phyloP scores from a whole-genome alignment of 2,888 invertebrate genomes.

The Halocaridina rubra region DNA sequence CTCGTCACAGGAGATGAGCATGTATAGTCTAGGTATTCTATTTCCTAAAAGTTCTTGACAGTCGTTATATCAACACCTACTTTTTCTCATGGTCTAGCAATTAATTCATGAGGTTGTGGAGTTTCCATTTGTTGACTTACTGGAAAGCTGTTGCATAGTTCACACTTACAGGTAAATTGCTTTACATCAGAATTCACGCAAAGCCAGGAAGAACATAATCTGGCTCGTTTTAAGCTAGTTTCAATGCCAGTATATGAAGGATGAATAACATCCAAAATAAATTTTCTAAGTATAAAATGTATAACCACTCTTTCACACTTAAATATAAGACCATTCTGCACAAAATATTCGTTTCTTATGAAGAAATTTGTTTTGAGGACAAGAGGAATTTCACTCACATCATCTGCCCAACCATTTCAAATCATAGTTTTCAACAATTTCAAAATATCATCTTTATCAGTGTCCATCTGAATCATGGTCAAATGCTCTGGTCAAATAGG shows the following conservation, averaged over 20 bases:
- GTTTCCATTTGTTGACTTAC: neutral
- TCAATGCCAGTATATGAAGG: neutral
- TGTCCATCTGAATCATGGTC: neutral
- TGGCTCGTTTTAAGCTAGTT: neutral
- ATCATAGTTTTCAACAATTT: neutral
- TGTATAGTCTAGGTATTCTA: neutral
- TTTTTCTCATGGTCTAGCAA: neutral
- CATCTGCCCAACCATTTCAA: neutral
- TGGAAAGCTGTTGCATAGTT: neutral
- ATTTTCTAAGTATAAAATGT: too few relatives aligned
- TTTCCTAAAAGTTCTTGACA: neutral
- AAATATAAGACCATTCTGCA: neutral
- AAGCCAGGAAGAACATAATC: neutral
- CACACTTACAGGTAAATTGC: neutral
- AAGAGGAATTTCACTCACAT: neutral
- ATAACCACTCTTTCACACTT: too few relatives aligned
- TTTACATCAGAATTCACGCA: too few relatives aligned
- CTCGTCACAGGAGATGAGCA: slow-evolving; percentile 41
- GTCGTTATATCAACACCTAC: neutral
- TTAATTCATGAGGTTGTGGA: neutral
- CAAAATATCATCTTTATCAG: neutral
- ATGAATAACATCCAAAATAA: neutral
- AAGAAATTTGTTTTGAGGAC: too few relatives aligned
- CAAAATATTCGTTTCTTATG: too few relatives aligned
- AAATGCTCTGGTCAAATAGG: neutral